These are phyloP conservation scores for Ifrita kowaldi DNA, from an alignment of 2,113 vertebrate genomes.

Conservation along the genomic window DNA sequence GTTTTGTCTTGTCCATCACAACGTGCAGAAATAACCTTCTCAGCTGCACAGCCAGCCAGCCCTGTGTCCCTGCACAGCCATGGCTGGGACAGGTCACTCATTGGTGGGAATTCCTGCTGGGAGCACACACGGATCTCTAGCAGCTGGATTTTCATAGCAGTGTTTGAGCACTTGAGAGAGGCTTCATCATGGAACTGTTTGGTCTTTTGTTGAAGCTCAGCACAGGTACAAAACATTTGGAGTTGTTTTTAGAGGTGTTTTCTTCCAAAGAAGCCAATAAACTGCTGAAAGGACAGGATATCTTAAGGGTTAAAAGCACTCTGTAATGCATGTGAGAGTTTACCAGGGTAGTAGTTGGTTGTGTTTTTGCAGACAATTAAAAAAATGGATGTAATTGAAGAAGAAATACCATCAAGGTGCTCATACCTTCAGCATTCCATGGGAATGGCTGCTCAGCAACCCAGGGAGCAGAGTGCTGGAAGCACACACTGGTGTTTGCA, in stretches of 20 bases:
- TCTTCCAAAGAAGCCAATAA: neutral
- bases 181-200: neutral
- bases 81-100: neutral
- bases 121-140: rapidly evolving
- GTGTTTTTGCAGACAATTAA: neutral
- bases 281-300: neutral
- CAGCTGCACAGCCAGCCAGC: neutral
- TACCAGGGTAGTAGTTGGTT: neutral
- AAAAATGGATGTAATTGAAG: neutral
- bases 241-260: neutral
- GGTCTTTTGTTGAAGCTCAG: neutral
- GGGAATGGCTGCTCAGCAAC: neutral
- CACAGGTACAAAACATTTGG: neutral
- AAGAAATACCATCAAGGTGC: neutral
- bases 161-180: neutral
- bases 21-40: neutral
- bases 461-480: neutral
- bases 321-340: neutral
- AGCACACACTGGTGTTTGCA: neutral
- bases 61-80: neutral
- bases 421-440: neutral
- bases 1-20: neutral
- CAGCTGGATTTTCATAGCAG: neutral
- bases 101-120: neutral
- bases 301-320: neutral